These are phyloP conservation scores for Odontocerum albicorne DNA, from an alignment of 2,888 invertebrate genomes.

Conservation along the genomic window DNA sequence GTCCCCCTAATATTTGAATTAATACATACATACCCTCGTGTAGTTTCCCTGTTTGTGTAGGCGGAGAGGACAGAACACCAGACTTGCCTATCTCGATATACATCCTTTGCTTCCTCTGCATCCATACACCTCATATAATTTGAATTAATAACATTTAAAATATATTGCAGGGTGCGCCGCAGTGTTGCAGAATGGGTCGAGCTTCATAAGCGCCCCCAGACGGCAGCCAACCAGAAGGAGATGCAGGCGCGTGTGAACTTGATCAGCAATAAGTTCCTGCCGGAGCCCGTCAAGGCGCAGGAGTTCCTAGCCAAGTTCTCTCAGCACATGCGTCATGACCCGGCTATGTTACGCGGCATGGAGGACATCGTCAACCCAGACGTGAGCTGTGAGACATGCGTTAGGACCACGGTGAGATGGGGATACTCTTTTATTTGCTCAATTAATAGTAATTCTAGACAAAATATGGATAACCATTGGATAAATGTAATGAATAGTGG, in stretches of 20 bases:
- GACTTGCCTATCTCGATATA: no score
- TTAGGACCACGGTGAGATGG: slow-evolving; percentile 84
- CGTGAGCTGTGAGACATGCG: slow-evolving; percentile 92
- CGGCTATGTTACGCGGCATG: slow-evolving; percentile 73
- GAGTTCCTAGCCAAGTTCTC: slow-evolving; percentile 86
- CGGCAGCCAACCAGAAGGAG: slow-evolving; percentile 72
- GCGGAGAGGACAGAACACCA: no score
- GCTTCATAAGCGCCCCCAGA: slow-evolving; percentile 70
- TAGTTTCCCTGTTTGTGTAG: no score
- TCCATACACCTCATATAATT: no score
- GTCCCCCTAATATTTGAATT: no score
- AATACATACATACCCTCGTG: no score
- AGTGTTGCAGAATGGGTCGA: slow-evolving; percentile 88
- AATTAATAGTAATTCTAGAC: no score
- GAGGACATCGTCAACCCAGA: slow-evolving; percentile 86
- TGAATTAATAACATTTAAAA: no score
- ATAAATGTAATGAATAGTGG: no score
- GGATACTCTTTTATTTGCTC: no score
- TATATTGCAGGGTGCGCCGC: slow-evolving; percentile 65
- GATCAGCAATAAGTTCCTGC: slow-evolving; percentile 76
- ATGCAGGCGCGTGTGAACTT: slow-evolving; percentile 57
- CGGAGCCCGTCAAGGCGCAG: slow-evolving; percentile 89
- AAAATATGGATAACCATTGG: no score
- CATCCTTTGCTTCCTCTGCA: no score
- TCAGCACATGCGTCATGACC: slow-evolving; percentile 73